Evolutionary conservation across 2,888 invertebrate genomes (phyloP).

Genomic region (Noctua pronuba): DNA sequence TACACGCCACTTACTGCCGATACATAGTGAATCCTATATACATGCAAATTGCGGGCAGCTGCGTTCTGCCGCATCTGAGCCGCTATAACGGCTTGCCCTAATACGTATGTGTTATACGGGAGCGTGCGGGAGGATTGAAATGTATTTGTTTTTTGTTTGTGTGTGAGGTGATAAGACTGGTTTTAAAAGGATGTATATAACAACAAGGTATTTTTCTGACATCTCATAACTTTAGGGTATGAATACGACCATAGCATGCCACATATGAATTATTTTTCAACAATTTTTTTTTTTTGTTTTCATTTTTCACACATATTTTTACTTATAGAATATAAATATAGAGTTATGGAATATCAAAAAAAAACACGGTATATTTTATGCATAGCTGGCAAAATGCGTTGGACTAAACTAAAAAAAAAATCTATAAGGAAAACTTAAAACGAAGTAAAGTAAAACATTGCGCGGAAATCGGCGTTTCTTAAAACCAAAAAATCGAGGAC

Average conservation of each 20-base stretch:
- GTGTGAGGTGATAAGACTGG: not conserved
- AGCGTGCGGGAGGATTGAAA: not conserved
- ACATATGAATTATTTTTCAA: too few relatives aligned
- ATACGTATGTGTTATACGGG: constrained; percentile 40
- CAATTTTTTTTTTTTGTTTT: too few relatives aligned
- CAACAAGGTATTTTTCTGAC: too few relatives aligned
- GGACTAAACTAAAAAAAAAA: not conserved
- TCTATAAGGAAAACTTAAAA: not conserved
- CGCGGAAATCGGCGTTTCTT: not conserved
- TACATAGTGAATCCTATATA: constrained; percentile 60
- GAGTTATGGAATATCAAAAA: too few relatives aligned
- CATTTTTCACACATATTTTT: too few relatives aligned
- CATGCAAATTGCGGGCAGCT: constrained; percentile 69
- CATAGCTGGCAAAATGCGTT: not conserved
- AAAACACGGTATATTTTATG: not conserved
- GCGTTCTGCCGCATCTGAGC: constrained; percentile 54
- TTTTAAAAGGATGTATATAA: not conserved
- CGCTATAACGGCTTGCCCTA: constrained; percentile 29
- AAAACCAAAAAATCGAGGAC: too few relatives aligned
- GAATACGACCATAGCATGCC: too few relatives aligned
- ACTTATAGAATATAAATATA: too few relatives aligned
- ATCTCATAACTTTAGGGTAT: too few relatives aligned
- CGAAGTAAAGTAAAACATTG: not conserved
- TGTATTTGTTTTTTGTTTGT: constrained; percentile 3
- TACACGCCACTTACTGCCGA: constrained; percentile 59